Base-by-base conservation (phyloP, 2,797 vertebrate genomes). In the Steatocranus sp. region DNA sequence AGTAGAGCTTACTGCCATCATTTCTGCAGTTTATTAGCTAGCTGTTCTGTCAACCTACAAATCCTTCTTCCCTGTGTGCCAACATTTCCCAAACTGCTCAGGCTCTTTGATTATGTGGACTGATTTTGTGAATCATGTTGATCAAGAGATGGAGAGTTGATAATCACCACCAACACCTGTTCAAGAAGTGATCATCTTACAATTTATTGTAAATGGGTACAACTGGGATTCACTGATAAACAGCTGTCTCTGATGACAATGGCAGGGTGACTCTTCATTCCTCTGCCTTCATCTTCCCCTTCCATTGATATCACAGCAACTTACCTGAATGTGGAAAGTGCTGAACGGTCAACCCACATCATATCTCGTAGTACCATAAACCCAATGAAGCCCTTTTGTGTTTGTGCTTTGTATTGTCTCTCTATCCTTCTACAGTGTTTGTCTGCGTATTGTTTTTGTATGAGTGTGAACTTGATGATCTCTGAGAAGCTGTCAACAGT, bases 1-100 rank as follows among this genome's bases (percentile, higher is more conserved):
- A 4, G 41, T 70, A 30, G 15, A 27, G 9, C 41, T 46, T 27
- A 43, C 41, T 46, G 41, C 41, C 15, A 70, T 43, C 41, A 48
- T 2, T 30, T 27, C 8, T 20, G 2, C 38, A 12, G 23, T 48
- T 70, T 30, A 12, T 70, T 46, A 11, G 38, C 36, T 46, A 46
- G 66, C 23, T 70, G 34, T 38, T 14, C 58, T 38, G 41, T 70
- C 9, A 27, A 18, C 41, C 36, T 41, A 41, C 56, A 61, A 36
- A 61, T 36, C 10, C 11, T 34, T 61, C 10, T 61, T 5, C 34
- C 63, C 63, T 27, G 9, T 9, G 5, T 11, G 9, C 38, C 8
- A 18, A 43, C 18, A 27, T 0, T 0, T 11, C 63, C 23, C 23
- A 41, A 27, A 43, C 20, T 17, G 38, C 8, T 68, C n/a, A 41